Evolutionary conservation across 2,797 vertebrate genomes (phyloP).

Genomic region (Melanitta fusca): DNA sequence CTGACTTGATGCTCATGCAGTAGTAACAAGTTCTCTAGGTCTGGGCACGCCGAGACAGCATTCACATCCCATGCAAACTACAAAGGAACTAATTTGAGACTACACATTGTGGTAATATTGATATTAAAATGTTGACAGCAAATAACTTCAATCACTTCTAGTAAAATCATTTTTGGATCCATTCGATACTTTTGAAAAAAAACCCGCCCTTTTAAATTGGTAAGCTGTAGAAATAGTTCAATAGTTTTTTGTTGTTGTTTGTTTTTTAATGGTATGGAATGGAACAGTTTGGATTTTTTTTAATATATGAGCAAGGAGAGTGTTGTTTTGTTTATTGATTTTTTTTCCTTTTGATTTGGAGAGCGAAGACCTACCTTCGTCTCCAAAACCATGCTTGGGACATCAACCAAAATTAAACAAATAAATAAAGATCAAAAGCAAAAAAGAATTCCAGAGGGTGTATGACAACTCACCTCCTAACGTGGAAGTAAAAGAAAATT

Average conservation of each 20-base stretch:
- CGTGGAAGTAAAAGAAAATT: conserved; percentile 72
- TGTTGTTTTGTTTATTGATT: not conserved
- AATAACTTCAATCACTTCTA: conserved; percentile 77
- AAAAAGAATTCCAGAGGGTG: conserved; percentile 69
- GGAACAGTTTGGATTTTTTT: conserved; percentile 58
- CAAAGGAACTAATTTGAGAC: conserved; percentile 86
- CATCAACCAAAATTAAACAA: conserved; percentile 67
- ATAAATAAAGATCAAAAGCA: conserved; percentile 68
- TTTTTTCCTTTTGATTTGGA: conserved; percentile 40
- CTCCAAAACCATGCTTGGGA: conserved; percentile 67
- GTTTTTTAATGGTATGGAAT: conserved; percentile 63
- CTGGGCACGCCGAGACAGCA: conserved; percentile 85
- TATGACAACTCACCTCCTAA: conserved; percentile 81
- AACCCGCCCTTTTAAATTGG: conserved; percentile 47
- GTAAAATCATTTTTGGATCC: conserved; percentile 78
- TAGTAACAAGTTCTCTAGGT: conserved; percentile 80
- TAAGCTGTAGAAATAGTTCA: conserved; percentile 50
- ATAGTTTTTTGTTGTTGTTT: not conserved
- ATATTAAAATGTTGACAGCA: conserved; percentile 84
- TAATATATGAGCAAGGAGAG: conserved; percentile 29
- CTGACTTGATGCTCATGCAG: conserved; percentile 86
- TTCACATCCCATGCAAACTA: conserved; percentile 91
- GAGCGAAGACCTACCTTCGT: conserved; percentile 56
- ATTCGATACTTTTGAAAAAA: conserved; percentile 71
- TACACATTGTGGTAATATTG: conserved; percentile 86